These are phyloP conservation scores for Saxicola maurus DNA, from an alignment of 2,797 vertebrate genomes.

Conservation along the genomic window DNA sequence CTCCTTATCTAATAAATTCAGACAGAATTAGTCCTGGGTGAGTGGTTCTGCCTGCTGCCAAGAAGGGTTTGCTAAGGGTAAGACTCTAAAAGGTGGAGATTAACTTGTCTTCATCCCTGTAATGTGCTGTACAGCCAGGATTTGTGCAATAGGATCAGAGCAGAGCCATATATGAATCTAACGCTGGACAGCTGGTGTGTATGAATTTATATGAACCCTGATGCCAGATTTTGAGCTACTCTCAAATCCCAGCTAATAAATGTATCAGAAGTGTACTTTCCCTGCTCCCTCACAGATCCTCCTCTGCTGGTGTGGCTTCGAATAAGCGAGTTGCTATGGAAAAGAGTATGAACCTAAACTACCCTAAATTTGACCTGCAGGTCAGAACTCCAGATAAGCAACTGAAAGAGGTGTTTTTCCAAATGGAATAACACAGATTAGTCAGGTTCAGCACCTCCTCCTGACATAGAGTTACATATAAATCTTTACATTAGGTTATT, in stretches of 20 bases:
- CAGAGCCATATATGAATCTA: conserved; percentile 70
- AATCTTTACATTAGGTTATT: neutral
- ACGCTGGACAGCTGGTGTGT: conserved; percentile 62
- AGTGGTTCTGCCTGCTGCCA: conserved; percentile 89
- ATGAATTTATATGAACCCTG: conserved; percentile 38
- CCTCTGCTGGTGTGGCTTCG: neutral
- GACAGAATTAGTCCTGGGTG: conserved; percentile 94
- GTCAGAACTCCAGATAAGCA: neutral
- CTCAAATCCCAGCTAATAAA: conserved; percentile 29
- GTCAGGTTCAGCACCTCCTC: neutral
- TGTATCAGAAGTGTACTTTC: conserved; percentile 42
- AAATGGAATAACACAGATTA: neutral
- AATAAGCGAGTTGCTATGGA: neutral
- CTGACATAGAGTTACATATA: neutral
- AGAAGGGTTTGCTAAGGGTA: conserved; percentile 97
- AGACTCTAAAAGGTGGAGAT: conserved; percentile 93
- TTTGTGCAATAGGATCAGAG: conserved; percentile 90
- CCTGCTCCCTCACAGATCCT: neutral
- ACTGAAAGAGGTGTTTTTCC: neutral
- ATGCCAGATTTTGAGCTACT: neutral
- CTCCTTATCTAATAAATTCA: conserved; percentile 83
- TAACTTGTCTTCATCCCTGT: conserved; percentile 92
- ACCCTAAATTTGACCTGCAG: neutral
- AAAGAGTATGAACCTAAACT: neutral
- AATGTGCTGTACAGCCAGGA: conserved; percentile 95